Percentiles rank a stretch among this genome's conserved stretches.
Conservation (phyloP, 2,888 invertebrate species). For the Patella caerulea region DNA sequence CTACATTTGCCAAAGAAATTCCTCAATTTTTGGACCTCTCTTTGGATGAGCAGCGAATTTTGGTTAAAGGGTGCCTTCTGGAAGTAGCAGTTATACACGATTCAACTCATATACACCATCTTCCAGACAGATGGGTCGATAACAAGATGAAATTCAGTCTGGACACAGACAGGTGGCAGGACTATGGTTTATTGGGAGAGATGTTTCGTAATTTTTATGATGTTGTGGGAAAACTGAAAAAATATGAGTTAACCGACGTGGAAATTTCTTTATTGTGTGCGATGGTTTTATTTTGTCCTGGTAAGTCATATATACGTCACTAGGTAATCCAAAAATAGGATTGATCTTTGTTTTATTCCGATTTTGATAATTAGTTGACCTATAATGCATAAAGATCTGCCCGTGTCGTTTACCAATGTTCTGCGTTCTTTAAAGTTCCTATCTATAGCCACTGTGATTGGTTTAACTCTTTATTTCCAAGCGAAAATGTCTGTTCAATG, state of each 20-base stretch:
- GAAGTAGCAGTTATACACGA: conserved; percentile 57
- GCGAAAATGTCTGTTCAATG: too few relatives aligned
- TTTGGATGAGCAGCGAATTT: conserved; percentile 54
- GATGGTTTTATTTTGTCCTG: conserved; percentile 57
- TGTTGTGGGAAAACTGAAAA: conserved; percentile 43
- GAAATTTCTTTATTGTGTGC: conserved; percentile 50
- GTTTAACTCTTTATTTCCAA: too few relatives aligned
- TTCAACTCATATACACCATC: conserved; percentile 43
- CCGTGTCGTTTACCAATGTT: neutral
- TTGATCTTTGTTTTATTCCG: too few relatives aligned
- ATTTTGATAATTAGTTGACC: neutral
- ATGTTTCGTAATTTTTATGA: conserved; percentile 44
- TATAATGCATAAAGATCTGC: neutral
- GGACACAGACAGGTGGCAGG: conserved; percentile 27
- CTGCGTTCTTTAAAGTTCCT: too few relatives aligned
- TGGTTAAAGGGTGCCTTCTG: conserved; percentile 58
- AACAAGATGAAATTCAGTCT: conserved; percentile 46
- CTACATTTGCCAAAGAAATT: conserved; percentile 59
- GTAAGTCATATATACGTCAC: conserved; percentile 33
- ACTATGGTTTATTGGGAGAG: conserved; percentile 46
- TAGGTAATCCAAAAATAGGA: neutral
- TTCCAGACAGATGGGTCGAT: conserved; percentile 38
- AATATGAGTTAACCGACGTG: conserved; percentile 49
- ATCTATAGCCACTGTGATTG: too few relatives aligned
- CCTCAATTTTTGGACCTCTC: conserved; percentile 58